Conservation (phyloP, 2,113 vertebrate genomes). For the Ovibos moschatus region DNA sequence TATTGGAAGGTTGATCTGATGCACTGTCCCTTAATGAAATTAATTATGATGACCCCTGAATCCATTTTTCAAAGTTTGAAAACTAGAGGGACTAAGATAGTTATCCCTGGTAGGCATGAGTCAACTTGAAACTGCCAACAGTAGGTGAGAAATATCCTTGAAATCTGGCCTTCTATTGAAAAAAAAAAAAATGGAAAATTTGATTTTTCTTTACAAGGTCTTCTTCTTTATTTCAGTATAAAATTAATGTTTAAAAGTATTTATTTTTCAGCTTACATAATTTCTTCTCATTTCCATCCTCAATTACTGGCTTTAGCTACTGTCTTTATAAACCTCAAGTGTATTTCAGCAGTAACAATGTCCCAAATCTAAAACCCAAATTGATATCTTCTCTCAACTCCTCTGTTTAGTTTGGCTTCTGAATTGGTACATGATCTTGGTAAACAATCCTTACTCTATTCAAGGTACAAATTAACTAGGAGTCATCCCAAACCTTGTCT, state of each 20-base stretch:
- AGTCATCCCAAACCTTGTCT: not conserved
- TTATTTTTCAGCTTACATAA: not conserved
- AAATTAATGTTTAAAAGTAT: not conserved
- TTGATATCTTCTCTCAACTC: not conserved
- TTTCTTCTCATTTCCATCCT: not conserved
- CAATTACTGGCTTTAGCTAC: not conserved
- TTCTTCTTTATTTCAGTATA: not conserved
- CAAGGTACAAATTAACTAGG: not conserved
- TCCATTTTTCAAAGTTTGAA: not conserved
- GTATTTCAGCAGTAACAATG: not conserved
- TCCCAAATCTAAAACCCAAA: not conserved
- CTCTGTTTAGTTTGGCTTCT: not conserved
- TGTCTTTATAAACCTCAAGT: not conserved
- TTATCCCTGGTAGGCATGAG: not conserved
- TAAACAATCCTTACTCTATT: not conserved
- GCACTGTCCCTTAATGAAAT: not conserved
- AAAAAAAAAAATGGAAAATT: not conserved
- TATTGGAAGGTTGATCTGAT: not conserved
- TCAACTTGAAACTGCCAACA: not conserved
- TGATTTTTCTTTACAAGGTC: not conserved
- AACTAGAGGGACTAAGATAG: not conserved
- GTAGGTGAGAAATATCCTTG: not conserved
- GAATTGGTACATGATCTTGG: not conserved
- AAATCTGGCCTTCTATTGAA: not conserved
- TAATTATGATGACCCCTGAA: not conserved